Percentiles rank a stretch among this genome's conserved stretches.
Conservation (phyloP, 2,797 vertebrate genomes). For the Megaceryle alcyon region DNA sequence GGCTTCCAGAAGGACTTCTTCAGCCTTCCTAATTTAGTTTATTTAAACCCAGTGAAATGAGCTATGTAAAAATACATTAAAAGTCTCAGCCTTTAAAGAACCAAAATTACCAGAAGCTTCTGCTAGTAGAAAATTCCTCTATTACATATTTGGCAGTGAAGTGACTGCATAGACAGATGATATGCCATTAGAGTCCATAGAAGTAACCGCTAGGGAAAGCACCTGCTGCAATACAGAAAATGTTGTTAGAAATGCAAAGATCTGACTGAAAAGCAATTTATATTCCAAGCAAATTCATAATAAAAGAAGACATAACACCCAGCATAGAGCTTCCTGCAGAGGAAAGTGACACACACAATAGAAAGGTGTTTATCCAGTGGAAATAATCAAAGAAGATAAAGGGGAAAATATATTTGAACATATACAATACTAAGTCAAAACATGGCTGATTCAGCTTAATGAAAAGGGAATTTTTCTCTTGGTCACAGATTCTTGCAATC, state of each 20-base stretch:
- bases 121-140: conserved; percentile 56
- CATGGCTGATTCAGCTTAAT: neutral
- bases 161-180: conserved; percentile 62
- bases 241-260: conserved; percentile 65
- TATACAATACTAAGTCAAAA: neutral
- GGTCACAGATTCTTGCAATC: neutral
- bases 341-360: conserved; percentile 34
- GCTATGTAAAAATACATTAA: conserved; percentile 29
- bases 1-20: conserved; percentile 18
- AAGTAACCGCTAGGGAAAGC: conserved; percentile 67
- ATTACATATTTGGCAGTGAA: conserved; percentile 58
- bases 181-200: conserved; percentile 53
- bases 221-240: conserved; percentile 65
- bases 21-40: conserved; percentile 18
- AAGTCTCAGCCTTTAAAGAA: conserved; percentile 43
- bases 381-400: conserved; percentile 59
- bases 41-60: conserved; percentile 42
- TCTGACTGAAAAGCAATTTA: conserved; percentile 72
- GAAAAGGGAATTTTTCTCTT: neutral
- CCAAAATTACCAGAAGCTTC: conserved; percentile 57
- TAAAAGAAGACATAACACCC: conserved; percentile 47
- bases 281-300: conserved; percentile 61
- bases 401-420: neutral
- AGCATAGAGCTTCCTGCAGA: neutral
- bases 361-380: conserved; percentile 48